Evolutionary conservation across 2,888 invertebrate genomes (phyloP), one percentile per base, ranked within the genome.

Genomic region (Tachina lurida): DNA sequence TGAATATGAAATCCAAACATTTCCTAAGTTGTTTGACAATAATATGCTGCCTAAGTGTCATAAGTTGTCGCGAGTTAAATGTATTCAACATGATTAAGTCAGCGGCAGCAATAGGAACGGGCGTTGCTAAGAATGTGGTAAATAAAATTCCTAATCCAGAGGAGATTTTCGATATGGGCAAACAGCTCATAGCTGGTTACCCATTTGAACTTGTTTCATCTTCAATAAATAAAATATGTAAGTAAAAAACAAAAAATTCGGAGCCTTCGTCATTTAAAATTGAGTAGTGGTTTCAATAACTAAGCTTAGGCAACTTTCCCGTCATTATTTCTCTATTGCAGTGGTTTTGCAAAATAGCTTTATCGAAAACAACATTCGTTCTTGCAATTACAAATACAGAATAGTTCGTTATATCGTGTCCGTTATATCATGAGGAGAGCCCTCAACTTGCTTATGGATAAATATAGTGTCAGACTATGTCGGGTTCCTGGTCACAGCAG

Each of bases 181-280:
- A 92, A 73, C 90, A 92, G 63, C n/a, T 91, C 0, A 54, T 92
- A n/a, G 92, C 90, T 47, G 92, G 92, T 8, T 91, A 92, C 88
- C 92, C 92, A 13, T 90, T 92, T 49, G 91, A 92, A 62, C 88
- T 90, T 84, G 90, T 89, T 2, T 90, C 91, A 8, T 82, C 83
- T 7, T 87, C 91, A 1, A 88, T 92, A 3, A 92, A 91, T 87
- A 76, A 88, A 10, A 85, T 92, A 49, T 92, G 92, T 92, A 87
- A 90, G 91, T 67, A 9, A 17, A 10, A 0, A 17, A 19, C 0
- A 31, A 7, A 31, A 31, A 7, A 31, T 0, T 31, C 7, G 7
- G 7, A 31, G 31, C 5, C 5, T 0, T 7, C 5, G 0, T 5
- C 7, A 31, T 31, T 31, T 31, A 31, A 7, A 31, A 31, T 31